Conservation (phyloP, 1,140 invertebrate genomes). For the Dinoponera quadriceps region DNA sequence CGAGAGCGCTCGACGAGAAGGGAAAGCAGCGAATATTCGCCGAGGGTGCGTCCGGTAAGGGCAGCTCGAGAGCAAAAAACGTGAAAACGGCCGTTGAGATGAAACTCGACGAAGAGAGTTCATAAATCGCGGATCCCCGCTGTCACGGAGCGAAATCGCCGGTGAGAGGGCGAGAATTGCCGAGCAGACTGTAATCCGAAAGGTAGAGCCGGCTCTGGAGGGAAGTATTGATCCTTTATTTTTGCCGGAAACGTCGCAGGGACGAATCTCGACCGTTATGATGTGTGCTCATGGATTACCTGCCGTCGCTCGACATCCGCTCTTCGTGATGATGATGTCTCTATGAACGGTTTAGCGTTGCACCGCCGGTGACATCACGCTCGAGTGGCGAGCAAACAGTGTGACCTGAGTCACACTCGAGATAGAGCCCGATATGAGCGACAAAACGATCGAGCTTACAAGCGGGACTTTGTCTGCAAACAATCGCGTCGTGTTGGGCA, state of each 20-base stretch:
- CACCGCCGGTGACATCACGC: not conserved
- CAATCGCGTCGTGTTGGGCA: no score
- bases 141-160: slow-evolving; percentile 3
- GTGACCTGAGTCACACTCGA: slow-evolving; percentile 7
- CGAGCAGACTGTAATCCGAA: slow-evolving; percentile 46
- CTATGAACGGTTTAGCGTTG: not conserved
- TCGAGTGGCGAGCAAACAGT: not conserved
- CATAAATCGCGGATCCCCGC: slow-evolving; percentile 33
- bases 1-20: slow-evolving; percentile 1
- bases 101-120: slow-evolving; percentile 24
- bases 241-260: slow-evolving; percentile 12
- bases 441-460: not conserved
- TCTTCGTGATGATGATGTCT: not conserved
- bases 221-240: slow-evolving; percentile 65
- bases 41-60: slow-evolving; percentile 22
- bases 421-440: not conserved
- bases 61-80: not conserved
- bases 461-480: no score
- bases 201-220: slow-evolving; percentile 36
- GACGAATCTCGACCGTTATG: not conserved
- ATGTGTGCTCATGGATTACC: no score
- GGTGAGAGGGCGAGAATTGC: not conserved
- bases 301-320: no score
- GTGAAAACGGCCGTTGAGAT: not conserved
- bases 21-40: slow-evolving; percentile 18